phyloP scores from a whole-genome alignment of 2,113 vertebrate species.

The Acrocephalus kingi region DNA sequence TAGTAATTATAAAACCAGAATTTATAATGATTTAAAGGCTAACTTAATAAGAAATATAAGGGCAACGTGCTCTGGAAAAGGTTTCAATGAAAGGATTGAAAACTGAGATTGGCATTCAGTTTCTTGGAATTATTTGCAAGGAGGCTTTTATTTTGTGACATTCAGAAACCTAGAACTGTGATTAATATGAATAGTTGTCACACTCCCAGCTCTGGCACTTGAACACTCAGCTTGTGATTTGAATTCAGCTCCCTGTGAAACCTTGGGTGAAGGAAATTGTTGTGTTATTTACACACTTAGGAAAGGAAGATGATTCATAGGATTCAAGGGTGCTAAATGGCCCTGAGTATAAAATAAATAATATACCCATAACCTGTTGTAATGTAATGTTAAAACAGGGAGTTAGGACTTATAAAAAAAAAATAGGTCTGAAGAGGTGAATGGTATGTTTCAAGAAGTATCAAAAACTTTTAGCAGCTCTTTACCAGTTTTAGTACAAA shows the following conservation, averaged over 20 bases:
- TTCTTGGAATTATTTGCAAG: neutral
- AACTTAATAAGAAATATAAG: slow-evolving; percentile 15
- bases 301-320: neutral
- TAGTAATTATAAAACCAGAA: slow-evolving; percentile 56
- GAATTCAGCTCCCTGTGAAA: neutral
- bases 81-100: neutral
- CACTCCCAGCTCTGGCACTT: neutral
- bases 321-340: neutral
- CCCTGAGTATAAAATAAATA: neutral
- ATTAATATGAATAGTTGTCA: neutral
- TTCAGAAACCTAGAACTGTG: neutral
- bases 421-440: slow-evolving; percentile 1
- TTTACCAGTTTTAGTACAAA: neutral
- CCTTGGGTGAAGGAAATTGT: neutral
- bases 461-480: neutral
- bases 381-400: neutral
- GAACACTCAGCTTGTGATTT: neutral
- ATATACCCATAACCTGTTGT: neutral
- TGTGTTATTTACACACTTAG: neutral
- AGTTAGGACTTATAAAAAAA: neutral
- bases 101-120: neutral
- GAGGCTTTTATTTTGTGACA: neutral
- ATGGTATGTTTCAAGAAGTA: neutral
- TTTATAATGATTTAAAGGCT: slow-evolving; percentile 29
- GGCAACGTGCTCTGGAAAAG: neutral